Conservation (phyloP, 2,888 invertebrate genomes). For the Orthosia gracilis region DNA sequence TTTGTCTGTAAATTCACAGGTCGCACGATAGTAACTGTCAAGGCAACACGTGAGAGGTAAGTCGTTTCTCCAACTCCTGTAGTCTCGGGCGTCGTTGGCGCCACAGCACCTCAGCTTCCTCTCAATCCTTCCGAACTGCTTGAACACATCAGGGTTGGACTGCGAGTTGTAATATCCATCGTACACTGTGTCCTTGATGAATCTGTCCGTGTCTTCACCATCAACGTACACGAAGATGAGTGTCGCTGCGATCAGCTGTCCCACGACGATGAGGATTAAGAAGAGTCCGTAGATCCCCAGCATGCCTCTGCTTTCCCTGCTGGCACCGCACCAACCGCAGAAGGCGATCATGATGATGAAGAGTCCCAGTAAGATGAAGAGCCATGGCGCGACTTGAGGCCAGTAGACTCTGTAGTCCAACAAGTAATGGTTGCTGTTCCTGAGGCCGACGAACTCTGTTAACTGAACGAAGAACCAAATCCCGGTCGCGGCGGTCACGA, state of each 20-base stretch:
- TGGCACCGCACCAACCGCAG: constrained; percentile 87
- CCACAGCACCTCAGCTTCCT: constrained; percentile 87
- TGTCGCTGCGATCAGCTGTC: constrained; percentile 83
- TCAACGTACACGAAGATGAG: constrained; percentile 88
- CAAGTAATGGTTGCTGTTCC: constrained; percentile 87
- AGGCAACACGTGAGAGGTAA: constrained; percentile 86
- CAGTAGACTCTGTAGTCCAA: constrained; percentile 88
- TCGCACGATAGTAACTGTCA: constrained; percentile 86
- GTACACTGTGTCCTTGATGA: constrained; percentile 88
- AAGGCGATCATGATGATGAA: constrained; percentile 85
- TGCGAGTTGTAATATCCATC: constrained; percentile 89
- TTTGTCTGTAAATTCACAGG: constrained; percentile 88
- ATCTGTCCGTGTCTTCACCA: constrained; percentile 86
- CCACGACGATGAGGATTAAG: constrained; percentile 81
- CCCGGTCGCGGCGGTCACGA: constrained; percentile 85
- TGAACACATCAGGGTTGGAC: constrained; percentile 86
- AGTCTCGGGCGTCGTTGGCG: constrained; percentile 88
- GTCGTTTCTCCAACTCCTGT: constrained; percentile 87
- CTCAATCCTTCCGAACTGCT: constrained; percentile 85
- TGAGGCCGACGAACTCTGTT: constrained; percentile 84
- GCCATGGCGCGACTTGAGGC: constrained; percentile 89
- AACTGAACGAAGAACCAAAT: constrained; percentile 90
- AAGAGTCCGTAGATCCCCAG: constrained; percentile 85
- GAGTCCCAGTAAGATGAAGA: constrained; percentile 85
- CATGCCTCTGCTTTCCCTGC: constrained; percentile 83